phyloP scores from a whole-genome alignment of 2,888 invertebrate genomes.

The Campoplex nolae region DNA sequence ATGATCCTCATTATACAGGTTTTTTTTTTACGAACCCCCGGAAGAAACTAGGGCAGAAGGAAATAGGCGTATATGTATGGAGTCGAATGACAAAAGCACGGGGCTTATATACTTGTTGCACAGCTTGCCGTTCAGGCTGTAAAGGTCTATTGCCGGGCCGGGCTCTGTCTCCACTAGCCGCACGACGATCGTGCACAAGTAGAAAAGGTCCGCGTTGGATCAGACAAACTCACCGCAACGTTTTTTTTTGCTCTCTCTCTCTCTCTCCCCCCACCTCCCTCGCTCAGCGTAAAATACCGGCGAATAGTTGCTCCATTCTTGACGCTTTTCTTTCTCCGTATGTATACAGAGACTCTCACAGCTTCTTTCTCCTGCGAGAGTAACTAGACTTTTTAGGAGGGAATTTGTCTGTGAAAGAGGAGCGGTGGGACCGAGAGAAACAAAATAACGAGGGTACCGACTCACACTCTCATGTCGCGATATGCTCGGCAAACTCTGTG shows the following conservation, averaged over 20 bases:
- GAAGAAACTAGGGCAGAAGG: slow-evolving; percentile 24
- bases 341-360: slow-evolving; percentile 4
- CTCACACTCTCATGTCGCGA: slow-evolving; percentile 39
- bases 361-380: slow-evolving; percentile 7
- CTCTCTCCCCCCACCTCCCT: neutral
- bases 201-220: slow-evolving; percentile 60
- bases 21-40: neutral
- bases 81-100: slow-evolving; percentile 70
- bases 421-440: neutral
- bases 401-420: slow-evolving; percentile 47
- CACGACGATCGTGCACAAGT: slow-evolving; percentile 52
- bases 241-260: neutral
- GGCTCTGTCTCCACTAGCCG: slow-evolving; percentile 53
- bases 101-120: slow-evolving; percentile 70
- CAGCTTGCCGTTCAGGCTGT: slow-evolving; percentile 56
- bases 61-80: slow-evolving; percentile 36
- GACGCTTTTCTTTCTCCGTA: slow-evolving; percentile 17
- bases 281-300: slow-evolving; percentile 9
- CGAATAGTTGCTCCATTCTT: slow-evolving; percentile 33
- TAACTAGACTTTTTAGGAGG: slow-evolving; percentile 47
- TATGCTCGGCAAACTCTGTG: slow-evolving; percentile 44
- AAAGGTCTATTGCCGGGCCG: slow-evolving; percentile 49
- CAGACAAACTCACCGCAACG: slow-evolving; percentile 33
- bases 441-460: slow-evolving; percentile 28
- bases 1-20: slow-evolving; percentile 18